phyloP scores from a whole-genome alignment of 1,140 invertebrate species.

The Stegodyphus mimosarum region DNA sequence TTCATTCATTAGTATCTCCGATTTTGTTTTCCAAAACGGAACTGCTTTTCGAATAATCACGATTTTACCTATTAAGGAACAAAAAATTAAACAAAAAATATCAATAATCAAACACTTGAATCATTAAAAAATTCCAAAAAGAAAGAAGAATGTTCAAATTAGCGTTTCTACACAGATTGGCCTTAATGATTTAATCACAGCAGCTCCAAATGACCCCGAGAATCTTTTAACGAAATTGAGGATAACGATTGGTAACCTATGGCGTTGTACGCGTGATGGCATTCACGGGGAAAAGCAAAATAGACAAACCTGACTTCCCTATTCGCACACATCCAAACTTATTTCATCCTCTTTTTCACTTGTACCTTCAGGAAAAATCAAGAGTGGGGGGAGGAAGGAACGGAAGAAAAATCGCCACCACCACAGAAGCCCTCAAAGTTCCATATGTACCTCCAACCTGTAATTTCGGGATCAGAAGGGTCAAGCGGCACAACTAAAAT shows the following conservation, averaged over 20 bases:
- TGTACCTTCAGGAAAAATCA: background rate
- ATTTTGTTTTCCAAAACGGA: too few species aligned
- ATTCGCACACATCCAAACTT: constrained; percentile 17
- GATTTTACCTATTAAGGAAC: background rate
- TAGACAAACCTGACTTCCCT: background rate
- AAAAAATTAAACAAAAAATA: background rate
- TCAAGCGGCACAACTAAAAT: constrained; percentile 3
- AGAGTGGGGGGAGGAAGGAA: background rate
- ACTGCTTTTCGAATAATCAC: background rate
- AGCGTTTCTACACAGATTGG: constrained; percentile 10
- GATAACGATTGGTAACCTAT: constrained; percentile 41
- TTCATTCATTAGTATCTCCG: background rate
- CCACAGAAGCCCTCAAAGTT: background rate
- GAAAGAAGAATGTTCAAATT: constrained; percentile 1
- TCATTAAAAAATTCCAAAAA: background rate
- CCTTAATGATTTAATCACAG: constrained; percentile 41
- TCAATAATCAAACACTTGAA: background rate
- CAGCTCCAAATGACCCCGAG: background rate
- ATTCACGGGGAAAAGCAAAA: constrained; percentile 2
- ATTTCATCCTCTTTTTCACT: too few species aligned
- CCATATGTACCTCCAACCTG: constrained; percentile 27
- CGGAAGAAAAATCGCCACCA: background rate
- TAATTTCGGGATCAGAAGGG: constrained; percentile 25
- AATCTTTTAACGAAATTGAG: background rate
- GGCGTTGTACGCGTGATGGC: constrained; percentile 24